Base-by-base conservation (phyloP, 2,797 vertebrate species). In the Fistularia tabacaria region DNA sequence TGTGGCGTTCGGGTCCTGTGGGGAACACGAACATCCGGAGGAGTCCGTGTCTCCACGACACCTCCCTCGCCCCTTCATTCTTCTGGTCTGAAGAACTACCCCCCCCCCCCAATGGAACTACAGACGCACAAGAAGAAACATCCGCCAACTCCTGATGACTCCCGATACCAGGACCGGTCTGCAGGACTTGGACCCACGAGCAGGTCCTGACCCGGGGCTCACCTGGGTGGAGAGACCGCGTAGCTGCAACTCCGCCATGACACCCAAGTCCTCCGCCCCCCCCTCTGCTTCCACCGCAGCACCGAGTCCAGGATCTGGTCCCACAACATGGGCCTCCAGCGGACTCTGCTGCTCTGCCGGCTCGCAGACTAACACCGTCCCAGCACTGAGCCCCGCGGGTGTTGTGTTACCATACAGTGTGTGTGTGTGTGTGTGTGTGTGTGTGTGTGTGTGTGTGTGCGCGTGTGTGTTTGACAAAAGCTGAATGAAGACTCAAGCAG, bases 241-340 rank as follows among this genome's bases (percentile, higher is more conserved):
- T 77, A 74, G 46, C 63, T 62, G 55, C 71, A 7, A 42, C 73
- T 74, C 63, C 60, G 10, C 70, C 68, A 67, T 10, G 65, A 69
- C 1, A 40, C 40, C 10, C 54, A 3, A 5, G n/a, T n/a, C n/a
- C n/a, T n/a, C n/a, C n/a, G n/a, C n/a, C n/a, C 1, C 12, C 51
- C 14, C 9, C 25, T 49, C 37, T 7, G 55, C 9, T 42, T 80
- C 59, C 82, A 82, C 76, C 74, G 39, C 38, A 85, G 52, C 7
- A 91, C 70, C 51, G 90, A 79, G 38, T 84, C 79, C 72, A 90
- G 51, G 51, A 92, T 54, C 58, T 83, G 83, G 60, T 79, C 66
- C 79, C 90, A 85, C 64, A 85, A 66, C 90, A 92, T 89, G 51
- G 55, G 45, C n/a, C 9, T 41, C 37, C 6, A 25, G 25, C 25